Evolutionary conservation across 2,888 invertebrate genomes (phyloP), one percentile per base, ranked within the genome.

Genomic region (Melinopterus prodromus): DNA sequence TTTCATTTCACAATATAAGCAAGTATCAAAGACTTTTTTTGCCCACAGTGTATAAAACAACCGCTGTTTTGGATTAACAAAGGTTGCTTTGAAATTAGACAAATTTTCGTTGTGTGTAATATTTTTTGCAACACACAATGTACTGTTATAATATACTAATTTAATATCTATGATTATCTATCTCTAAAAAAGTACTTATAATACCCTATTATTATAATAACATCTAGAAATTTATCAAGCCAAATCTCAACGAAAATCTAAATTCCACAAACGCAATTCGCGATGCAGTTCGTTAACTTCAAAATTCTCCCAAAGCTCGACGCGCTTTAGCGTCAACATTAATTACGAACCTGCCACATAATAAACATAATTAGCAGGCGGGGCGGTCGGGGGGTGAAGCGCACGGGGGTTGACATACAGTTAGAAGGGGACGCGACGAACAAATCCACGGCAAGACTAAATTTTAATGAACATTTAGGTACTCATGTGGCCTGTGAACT

Each of bases 391-490:
- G 53, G 53, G 53, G 53, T 2, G 74, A 16, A 15, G 71, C 70
- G 16, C 6, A 71, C n/a, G 26, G 14, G 71, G 16, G 16, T 71
- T 72, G 14, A 36, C 16, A 72, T 2, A 72, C 14, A 2, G 16
- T 26, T 72, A 74, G 37, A 74, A 74, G 26, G 74, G 74, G 35
- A 35, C 9, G 9, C 53, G 12, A 12, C 53, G 71, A 71, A 71
- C n/a, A 36, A 74, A 74, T 36, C 74, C 74, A 36, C n/a, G 85
- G 84, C 85, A 84, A 85, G 84, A 83, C 85, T 86, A 86, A 86
- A 86, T 86, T 86, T 86, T 86, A 86, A 86, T 86, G 86, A 86
- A 86, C 83, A 82, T 82, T 82, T 81, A 81, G 80, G 81, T 83
- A 82, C 83, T 75, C 82, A 82, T 79, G 83, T 81, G 84, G 83